These are phyloP conservation scores for Pachyseris speciosa DNA, from an alignment of 64 coral and sea anemone genomes.

Conservation along the genomic window DNA sequence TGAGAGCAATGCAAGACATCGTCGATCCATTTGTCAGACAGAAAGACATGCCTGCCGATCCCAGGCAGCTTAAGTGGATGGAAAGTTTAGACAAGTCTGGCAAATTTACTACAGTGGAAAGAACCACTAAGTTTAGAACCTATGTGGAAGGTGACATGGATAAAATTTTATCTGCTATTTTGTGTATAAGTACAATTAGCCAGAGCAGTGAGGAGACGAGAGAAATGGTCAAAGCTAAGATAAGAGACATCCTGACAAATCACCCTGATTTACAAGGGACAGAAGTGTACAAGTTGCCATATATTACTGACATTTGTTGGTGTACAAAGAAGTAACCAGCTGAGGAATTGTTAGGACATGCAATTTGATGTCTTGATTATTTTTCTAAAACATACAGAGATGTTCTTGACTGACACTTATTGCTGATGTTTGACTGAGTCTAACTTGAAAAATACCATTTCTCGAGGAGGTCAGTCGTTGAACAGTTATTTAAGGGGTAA, in stretches of 20 bases:
- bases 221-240: slow-evolving; percentile 4
- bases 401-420: no score
- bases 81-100: slow-evolving; percentile 49
- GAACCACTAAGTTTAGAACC: slow-evolving; percentile 6
- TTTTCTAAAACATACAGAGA: no score
- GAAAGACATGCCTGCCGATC: slow-evolving; percentile 22
- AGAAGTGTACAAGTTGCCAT: slow-evolving; percentile 48
- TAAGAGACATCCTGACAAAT: slow-evolving; percentile 38
- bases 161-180: slow-evolving; percentile 35
- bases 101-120: slow-evolving; percentile 66
- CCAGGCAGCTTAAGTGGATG: slow-evolving; percentile 60
- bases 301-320: slow-evolving; percentile 61
- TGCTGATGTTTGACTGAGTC: no score
- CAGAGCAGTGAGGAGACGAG: slow-evolving; percentile 66
- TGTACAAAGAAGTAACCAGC: slow-evolving; percentile 43
- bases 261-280: slow-evolving; percentile 71
- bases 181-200: slow-evolving; percentile 65
- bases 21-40: slow-evolving; percentile 32
- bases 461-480: no score
- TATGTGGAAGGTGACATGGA: slow-evolving; percentile 54
- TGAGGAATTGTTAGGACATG: not conserved
- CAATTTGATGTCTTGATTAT: no score
- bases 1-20: slow-evolving; percentile 70
- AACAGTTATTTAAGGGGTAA: no score
- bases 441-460: no score